Conservation (phyloP, 2,888 invertebrate species). For the Hydropsyche betteni region DNA sequence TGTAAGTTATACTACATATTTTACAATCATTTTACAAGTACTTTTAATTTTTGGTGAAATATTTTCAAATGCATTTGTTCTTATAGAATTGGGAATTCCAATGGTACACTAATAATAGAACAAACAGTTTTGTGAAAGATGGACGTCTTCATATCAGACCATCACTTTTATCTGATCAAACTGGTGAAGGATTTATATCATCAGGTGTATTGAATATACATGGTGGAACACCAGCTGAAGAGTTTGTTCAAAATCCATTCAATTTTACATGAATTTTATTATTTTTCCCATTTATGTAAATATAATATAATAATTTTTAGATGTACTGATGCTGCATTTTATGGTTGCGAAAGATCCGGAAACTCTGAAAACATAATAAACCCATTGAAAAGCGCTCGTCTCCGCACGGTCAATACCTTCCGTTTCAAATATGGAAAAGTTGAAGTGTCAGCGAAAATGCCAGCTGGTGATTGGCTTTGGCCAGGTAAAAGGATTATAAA, state of each 20-base stretch:
- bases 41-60: not conserved
- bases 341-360: conserved; percentile 69
- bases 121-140: conserved; percentile 69
- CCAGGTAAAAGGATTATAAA: conserved; percentile 56
- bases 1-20: conserved; percentile 57
- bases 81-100: conserved; percentile 77
- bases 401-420: conserved; percentile 71
- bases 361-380: conserved; percentile 66
- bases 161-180: conserved; percentile 66
- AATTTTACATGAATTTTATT: conserved; percentile 1
- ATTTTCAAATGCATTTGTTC: conserved; percentile 21
- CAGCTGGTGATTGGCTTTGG: conserved; percentile 78
- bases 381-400: conserved; percentile 73
- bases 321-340: conserved; percentile 67
- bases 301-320: conserved; percentile 55
- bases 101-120: conserved; percentile 73
- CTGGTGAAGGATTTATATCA: conserved; percentile 61
- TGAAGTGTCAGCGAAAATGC: conserved; percentile 73
- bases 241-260: conserved; percentile 56
- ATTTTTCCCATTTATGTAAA: not conserved
- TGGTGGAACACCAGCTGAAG: conserved; percentile 70
- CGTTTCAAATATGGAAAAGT: conserved; percentile 72
- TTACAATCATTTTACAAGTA: not conserved
- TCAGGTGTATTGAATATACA: conserved; percentile 62
- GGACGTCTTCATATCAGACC: conserved; percentile 72